phyloP scores from a whole-genome alignment of 2,888 invertebrate species.

The Blastobasis adustella region DNA sequence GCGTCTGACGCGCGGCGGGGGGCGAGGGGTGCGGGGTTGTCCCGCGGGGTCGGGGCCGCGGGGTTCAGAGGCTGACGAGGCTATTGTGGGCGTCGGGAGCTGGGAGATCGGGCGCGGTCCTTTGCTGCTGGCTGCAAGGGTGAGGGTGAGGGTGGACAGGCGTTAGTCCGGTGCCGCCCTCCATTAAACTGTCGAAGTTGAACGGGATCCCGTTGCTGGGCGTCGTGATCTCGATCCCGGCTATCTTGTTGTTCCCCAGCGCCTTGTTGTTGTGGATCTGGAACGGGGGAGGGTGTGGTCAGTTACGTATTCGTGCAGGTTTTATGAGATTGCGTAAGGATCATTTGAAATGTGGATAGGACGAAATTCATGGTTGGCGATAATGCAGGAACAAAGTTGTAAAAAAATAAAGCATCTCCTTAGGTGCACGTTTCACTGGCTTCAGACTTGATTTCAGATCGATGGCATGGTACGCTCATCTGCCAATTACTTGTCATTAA shows the following conservation, averaged over 20 bases:
- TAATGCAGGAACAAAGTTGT: too few relatives aligned
- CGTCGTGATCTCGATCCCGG: conserved; percentile 89
- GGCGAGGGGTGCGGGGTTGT: conserved; percentile 6
- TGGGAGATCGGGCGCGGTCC: conserved; percentile 80
- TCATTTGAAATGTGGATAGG: too few relatives aligned
- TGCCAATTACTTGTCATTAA: too few relatives aligned
- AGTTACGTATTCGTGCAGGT: neutral
- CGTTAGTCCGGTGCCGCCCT: conserved; percentile 93
- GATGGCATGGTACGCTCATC: too few relatives aligned
- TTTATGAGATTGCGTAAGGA: too few relatives aligned
- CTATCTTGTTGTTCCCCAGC: conserved; percentile 75
- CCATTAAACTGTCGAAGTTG: conserved; percentile 95
- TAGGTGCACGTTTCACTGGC: too few relatives aligned
- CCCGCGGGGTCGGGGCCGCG: conserved; percentile 5
- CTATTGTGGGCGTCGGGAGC: conserved; percentile 86
- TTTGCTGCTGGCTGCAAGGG: conserved; percentile 86
- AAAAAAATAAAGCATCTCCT: too few relatives aligned
- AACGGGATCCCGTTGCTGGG: conserved; percentile 91
- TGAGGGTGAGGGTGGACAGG: conserved; percentile 81
- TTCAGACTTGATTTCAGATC: too few relatives aligned
- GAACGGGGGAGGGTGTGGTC: conserved; percentile 4
- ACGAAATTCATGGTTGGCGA: too few relatives aligned
- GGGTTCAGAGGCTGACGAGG: conserved; percentile 87
- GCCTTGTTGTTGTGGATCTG: conserved; percentile 70
- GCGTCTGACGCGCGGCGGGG: conserved; percentile 8